Conservation (phyloP, 2,888 invertebrate genomes). For the Pimpla rufipes region DNA sequence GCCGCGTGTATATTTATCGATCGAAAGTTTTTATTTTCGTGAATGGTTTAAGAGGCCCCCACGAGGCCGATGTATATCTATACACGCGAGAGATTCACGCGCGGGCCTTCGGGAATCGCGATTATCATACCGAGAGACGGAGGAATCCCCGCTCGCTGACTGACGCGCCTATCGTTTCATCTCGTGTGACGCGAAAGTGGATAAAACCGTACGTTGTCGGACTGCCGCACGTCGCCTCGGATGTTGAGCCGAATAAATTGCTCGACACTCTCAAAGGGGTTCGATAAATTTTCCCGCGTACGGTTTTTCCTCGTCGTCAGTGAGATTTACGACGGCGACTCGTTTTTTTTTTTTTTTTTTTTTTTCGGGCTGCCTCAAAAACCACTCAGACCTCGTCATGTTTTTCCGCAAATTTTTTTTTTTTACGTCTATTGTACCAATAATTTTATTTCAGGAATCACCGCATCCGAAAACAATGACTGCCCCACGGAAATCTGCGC, state of each 20-base stretch:
- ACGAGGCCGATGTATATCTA: not conserved
- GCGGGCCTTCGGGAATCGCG: not conserved
- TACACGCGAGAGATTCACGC: not conserved
- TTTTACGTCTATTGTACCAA: not conserved
- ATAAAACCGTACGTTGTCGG: constrained; percentile 36
- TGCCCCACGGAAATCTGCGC: constrained; percentile 72
- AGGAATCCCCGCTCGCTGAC: constrained; percentile 2
- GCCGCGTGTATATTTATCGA: constrained; percentile 19
- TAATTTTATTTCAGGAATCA: constrained; percentile 44
- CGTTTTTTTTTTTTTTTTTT: not conserved
- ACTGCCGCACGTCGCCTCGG: not conserved
- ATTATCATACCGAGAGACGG: constrained; percentile 19
- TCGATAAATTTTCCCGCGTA: not conserved
- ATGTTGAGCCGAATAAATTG: constrained; percentile 8
- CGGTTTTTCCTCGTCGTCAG: not conserved
- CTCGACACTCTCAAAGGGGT: not conserved
- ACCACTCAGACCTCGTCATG: not conserved
- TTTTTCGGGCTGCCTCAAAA: not conserved
- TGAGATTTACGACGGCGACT: not conserved
- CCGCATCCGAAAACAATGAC: not conserved
- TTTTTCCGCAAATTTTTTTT: not conserved
- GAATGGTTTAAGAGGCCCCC: constrained; percentile 3
- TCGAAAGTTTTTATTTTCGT: constrained; percentile 41
- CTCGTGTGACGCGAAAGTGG: constrained; percentile 41
- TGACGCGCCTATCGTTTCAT: constrained; percentile 21